A percentile compares a stretch with the other conserved stretches of the same genome.
Evolutionary conservation across 2,888 invertebrate genomes (phyloP).

Genomic region (Pasiphila rectangulata): DNA sequence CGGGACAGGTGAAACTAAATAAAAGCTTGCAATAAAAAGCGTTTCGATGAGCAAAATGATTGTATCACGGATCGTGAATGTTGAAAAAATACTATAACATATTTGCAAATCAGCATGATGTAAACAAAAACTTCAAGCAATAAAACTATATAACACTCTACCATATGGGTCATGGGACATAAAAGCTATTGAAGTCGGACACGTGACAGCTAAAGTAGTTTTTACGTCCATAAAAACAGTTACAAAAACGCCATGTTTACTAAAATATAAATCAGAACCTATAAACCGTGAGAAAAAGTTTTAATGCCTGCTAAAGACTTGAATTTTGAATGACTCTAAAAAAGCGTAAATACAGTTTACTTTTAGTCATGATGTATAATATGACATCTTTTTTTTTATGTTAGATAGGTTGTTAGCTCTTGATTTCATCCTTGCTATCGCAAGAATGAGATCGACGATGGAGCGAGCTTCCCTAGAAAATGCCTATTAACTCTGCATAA

Average conservation of each 20-base stretch:
- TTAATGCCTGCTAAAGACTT: constrained; percentile 5
- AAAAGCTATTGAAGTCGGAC: constrained; percentile 25
- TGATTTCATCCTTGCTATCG: no score
- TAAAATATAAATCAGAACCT: constrained; percentile 30
- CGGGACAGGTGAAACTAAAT: no score
- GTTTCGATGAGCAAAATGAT: no score
- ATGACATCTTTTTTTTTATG: no score
- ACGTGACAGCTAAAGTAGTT: constrained; percentile 25
- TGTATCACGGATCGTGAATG: no score
- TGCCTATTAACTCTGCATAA: no score
- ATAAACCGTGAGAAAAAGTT: constrained; percentile 30
- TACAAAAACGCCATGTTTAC: constrained; percentile 32
- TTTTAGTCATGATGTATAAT: no score
- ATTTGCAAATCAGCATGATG: neutral
- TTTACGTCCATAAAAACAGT: constrained; percentile 31
- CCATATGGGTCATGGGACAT: constrained; percentile 32
- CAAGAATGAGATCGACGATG: no score
- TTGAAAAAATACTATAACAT: no score
- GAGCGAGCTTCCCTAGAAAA: no score
- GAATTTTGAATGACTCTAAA: neutral
- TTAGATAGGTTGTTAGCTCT: no score
- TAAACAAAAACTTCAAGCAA: constrained; percentile 5
- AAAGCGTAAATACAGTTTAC: neutral
- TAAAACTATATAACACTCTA: constrained; percentile 2
- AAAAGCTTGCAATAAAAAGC: no score